phyloP scores from a whole-genome alignment of 2,888 invertebrate species.

The Andrena dorsata region DNA sequence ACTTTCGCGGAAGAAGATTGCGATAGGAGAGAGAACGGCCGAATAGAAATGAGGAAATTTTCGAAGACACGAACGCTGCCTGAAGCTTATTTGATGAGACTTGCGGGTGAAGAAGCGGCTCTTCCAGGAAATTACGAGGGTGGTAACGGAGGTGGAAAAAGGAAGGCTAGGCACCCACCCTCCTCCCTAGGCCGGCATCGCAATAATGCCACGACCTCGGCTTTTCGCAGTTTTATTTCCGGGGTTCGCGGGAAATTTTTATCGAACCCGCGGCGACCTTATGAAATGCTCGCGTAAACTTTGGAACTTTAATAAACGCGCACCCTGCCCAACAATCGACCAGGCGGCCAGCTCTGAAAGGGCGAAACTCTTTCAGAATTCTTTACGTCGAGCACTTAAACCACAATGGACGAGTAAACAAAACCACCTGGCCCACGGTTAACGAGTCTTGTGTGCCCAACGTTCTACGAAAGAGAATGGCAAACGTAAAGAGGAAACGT shows the following conservation, averaged over 20 bases:
- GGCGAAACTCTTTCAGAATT: not conserved
- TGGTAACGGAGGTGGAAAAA: constrained; percentile 21
- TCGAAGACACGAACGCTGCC: constrained; percentile 10
- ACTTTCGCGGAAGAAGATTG: constrained; percentile 1
- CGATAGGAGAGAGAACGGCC: not conserved
- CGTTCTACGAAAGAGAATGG: not conserved
- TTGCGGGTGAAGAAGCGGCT: constrained; percentile 15
- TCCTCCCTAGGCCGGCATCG: constrained; percentile 8
- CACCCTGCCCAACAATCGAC: not conserved
- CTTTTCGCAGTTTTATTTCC: constrained; percentile 15
- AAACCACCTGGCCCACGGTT: not conserved
- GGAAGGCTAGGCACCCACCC: not conserved
- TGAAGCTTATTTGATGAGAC: constrained; percentile 27
- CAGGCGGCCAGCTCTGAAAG: not conserved
- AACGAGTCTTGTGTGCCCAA: not conserved
- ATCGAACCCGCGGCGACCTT: not conserved
- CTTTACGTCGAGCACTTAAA: not conserved
- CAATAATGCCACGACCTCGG: constrained; percentile 31
- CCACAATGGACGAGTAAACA: not conserved
- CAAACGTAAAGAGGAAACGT: not conserved
- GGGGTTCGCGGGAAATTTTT: constrained; percentile 11
- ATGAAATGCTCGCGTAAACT: constrained; percentile 5
- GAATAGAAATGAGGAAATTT: constrained; percentile 27
- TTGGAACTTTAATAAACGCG: constrained; percentile 1
- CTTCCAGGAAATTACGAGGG: constrained; percentile 46